phyloP scores from a whole-genome alignment of 2,888 invertebrate species.

The Ashinkailepas kermadecensis region DNA sequence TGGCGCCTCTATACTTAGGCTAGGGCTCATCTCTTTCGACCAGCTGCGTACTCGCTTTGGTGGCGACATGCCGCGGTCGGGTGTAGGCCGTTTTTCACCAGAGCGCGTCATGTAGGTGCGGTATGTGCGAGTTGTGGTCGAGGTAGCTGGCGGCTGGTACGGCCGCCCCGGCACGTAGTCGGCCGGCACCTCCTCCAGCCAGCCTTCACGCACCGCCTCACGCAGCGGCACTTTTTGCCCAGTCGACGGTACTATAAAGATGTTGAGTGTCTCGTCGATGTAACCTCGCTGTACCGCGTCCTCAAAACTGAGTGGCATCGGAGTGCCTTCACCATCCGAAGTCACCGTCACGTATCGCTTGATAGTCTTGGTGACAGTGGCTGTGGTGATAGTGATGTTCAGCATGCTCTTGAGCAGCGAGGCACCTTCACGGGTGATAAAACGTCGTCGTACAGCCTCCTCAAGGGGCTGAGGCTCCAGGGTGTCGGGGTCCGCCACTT shows the following conservation, averaged over 20 bases:
- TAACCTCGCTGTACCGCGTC: conserved; percentile 69
- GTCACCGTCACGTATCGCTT: conserved; percentile 72
- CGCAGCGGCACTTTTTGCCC: conserved; percentile 44
- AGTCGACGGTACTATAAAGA: conserved; percentile 51
- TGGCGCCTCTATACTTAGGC: not conserved
- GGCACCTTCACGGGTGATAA: conserved; percentile 81
- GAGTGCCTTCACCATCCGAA: conserved; percentile 49
- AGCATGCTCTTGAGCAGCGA: conserved; percentile 73
- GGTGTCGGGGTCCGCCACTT: conserved; percentile 65
- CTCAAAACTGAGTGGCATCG: conserved; percentile 60
- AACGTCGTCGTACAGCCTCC: conserved; percentile 73
- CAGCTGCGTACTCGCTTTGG: not conserved
- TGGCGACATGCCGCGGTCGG: not conserved
- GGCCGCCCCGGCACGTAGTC: conserved; percentile 29
- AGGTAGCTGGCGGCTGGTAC: not conserved
- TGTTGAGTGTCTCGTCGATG: conserved; percentile 67
- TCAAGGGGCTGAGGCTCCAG: conserved; percentile 69
- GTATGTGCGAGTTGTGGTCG: conserved; percentile 25
- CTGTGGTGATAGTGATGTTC: conserved; percentile 78
- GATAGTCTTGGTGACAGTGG: conserved; percentile 76
- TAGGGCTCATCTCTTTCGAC: not conserved
- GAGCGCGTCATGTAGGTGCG: conserved; percentile 20
- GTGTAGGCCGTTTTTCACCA: conserved; percentile 11
- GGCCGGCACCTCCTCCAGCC: conserved; percentile 39
- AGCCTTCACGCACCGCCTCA: conserved; percentile 46